Evolutionary conservation across 1,140 invertebrate genomes (phyloP).

Genomic region (Drosophila sturtevanti): DNA sequence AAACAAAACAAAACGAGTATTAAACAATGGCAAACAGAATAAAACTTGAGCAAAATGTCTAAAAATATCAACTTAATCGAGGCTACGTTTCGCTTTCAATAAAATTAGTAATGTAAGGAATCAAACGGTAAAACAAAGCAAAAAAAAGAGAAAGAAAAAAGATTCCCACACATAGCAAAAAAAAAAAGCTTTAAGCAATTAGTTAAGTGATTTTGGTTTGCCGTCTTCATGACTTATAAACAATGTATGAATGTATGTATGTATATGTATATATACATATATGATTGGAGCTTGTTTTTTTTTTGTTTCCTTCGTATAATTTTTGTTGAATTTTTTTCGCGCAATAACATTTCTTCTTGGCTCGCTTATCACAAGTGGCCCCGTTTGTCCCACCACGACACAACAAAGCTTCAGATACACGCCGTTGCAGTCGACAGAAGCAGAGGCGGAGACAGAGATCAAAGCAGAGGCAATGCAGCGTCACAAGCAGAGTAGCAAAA

Average conservation of each 20-base stretch:
- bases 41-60: conserved; percentile 29
- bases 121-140: conserved; percentile 23
- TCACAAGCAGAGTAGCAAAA: background rate
- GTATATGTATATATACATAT: too few relatives aligned
- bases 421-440: background rate
- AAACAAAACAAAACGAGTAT: conserved; percentile 41
- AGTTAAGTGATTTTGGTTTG: conserved; percentile 6
- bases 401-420: conserved; percentile 26
- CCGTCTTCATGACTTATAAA: conserved; percentile 4
- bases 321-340: background rate
- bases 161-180: conserved; percentile 5
- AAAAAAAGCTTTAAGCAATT: conserved; percentile 18
- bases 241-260: background rate
- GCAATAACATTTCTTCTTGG: conserved; percentile 11
- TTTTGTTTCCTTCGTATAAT: background rate
- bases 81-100: conserved; percentile 8
- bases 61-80: conserved; percentile 31
- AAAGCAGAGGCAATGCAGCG: too few relatives aligned
- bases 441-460: background rate
- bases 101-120: background rate
- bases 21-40: conserved; percentile 43
- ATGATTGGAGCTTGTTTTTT: too few relatives aligned
- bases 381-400: background rate
- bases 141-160: conserved; percentile 31
- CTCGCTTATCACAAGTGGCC: conserved; percentile 7